A percentile compares a stretch with the other conserved stretches of the same genome.
Conservation (phyloP, 2,888 invertebrate species). For the Glaucopsyche alexis region DNA sequence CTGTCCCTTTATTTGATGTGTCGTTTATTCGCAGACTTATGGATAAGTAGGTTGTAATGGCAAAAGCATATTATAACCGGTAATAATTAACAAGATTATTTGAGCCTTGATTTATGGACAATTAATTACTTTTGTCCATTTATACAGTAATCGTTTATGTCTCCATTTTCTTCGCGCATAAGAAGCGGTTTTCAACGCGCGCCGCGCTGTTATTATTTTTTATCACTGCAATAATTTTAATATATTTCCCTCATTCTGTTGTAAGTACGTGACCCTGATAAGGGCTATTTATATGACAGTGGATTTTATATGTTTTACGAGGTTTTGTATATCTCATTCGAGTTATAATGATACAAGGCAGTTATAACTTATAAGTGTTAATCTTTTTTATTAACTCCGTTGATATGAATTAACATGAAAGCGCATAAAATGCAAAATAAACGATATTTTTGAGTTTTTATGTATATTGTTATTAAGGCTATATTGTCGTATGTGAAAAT, state of each 20-base stretch:
- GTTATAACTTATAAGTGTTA: conserved; percentile 26
- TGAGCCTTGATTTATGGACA: background rate
- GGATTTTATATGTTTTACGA: conserved; percentile 11
- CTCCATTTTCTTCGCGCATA: background rate
- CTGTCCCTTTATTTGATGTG: too few species aligned
- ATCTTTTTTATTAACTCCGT: conserved; percentile 21
- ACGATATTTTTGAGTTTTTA: background rate
- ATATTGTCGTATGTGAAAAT: background rate
- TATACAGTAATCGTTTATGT: background rate
- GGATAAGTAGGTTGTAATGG: too few species aligned
- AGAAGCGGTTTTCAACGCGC: conserved; percentile 9
- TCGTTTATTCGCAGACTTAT: too few species aligned
- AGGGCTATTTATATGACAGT: conserved; percentile 25
- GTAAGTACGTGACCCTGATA: background rate
- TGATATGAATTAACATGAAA: background rate
- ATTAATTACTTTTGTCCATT: background rate
- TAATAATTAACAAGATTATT: background rate
- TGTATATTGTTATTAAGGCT: conserved; percentile 1
- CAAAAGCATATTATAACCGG: too few species aligned
- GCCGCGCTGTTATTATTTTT: conserved; percentile 21
- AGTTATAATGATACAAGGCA: conserved; percentile 8
- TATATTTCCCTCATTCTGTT: conserved; percentile 23
- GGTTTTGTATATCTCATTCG: conserved; percentile 10
- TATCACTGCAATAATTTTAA: conserved; percentile 24
- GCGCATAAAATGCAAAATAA: conserved; percentile 18